These are phyloP conservation scores for Erebia epiphron DNA, from an alignment of 2,888 invertebrate species.

Conservation along the genomic window DNA sequence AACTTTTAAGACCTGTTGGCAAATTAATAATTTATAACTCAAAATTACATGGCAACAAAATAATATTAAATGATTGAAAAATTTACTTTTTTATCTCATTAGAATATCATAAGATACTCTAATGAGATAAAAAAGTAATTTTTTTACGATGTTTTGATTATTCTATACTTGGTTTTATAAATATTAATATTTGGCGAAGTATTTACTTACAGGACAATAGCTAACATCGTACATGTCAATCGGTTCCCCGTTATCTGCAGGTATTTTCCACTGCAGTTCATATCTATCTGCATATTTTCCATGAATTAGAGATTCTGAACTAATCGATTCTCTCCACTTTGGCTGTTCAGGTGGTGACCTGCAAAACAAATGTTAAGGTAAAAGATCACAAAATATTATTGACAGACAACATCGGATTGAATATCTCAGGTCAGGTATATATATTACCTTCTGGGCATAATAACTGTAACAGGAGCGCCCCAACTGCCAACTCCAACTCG, in stretches of 20 bases:
- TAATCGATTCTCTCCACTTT: slow-evolving; percentile 74
- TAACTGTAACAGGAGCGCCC: slow-evolving; percentile 85
- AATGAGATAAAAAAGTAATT: no score
- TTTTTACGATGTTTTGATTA: no score
- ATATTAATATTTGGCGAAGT: background rate
- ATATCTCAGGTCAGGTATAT: background rate
- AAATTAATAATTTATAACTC: slow-evolving; percentile 4
- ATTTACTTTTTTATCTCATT: no score
- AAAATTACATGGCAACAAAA: background rate
- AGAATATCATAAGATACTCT: no score
- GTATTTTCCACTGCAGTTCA: slow-evolving; percentile 92
- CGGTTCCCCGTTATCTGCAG: slow-evolving; percentile 94
- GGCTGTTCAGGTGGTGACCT: slow-evolving; percentile 88
- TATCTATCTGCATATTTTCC: slow-evolving; percentile 88
- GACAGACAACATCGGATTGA: background rate
- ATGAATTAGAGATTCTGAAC: slow-evolving; percentile 72
- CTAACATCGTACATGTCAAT: slow-evolving; percentile 92
- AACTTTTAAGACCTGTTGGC: slow-evolving; percentile 84
- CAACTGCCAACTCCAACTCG: slow-evolving; percentile 91
- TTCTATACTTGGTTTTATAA: no score
- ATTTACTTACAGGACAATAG: slow-evolving; percentile 88
- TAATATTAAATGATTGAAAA: background rate
- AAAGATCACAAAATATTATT: background rate
- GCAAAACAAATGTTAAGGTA: slow-evolving; percentile 6
- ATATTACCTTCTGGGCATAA: slow-evolving; percentile 86